Conservation (phyloP, 1,140 invertebrate species). For the Trichomalopsis sarcophagae region DNA sequence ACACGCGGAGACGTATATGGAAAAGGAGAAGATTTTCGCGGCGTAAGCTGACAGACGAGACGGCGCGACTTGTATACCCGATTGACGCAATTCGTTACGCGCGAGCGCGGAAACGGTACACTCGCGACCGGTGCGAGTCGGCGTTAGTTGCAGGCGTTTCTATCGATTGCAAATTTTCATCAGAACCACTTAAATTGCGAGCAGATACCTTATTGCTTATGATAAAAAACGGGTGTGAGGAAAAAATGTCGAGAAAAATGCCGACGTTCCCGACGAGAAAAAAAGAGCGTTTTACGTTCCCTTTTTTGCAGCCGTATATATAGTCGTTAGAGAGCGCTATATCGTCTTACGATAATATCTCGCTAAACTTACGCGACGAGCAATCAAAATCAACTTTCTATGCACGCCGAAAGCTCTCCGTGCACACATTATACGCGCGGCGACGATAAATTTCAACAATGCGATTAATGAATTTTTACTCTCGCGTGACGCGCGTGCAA, state of each 20-base stretch:
- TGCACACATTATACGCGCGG: too few relatives aligned
- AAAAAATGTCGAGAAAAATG: too few relatives aligned
- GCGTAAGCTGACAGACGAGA: conserved; percentile 54
- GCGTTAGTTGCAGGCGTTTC: too few relatives aligned
- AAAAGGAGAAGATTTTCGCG: conserved; percentile 12
- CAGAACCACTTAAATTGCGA: too few relatives aligned
- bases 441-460: background rate
- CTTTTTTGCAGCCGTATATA: too few relatives aligned
- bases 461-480: background rate
- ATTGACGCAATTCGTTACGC: conserved; percentile 47
- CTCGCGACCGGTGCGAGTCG: background rate
- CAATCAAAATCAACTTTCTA: background rate
- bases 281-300: too few relatives aligned
- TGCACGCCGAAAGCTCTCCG: background rate
- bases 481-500: background rate
- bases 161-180: too few relatives aligned
- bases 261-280: too few relatives aligned
- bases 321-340: too few relatives aligned
- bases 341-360: background rate
- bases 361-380: background rate
- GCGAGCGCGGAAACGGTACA: background rate
- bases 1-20: too few relatives aligned
- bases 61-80: conserved; percentile 52
- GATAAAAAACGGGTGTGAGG: too few relatives aligned
- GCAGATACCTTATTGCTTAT: too few relatives aligned